Evolutionary conservation across 2,888 invertebrate genomes (phyloP).

Genomic region (Amiota minor): DNA sequence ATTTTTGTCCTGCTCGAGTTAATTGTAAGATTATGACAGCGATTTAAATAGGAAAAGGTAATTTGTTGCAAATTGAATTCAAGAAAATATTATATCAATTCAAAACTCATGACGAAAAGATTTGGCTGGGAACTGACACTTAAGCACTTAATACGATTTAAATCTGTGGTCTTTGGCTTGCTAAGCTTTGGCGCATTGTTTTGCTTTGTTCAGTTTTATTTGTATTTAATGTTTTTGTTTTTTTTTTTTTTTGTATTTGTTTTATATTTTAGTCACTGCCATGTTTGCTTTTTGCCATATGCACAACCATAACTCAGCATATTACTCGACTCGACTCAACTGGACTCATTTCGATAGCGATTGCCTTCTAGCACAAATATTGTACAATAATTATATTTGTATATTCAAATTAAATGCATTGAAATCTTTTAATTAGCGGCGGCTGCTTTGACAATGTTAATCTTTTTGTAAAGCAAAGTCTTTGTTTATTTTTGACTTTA

Average conservation of each 20-base stretch:
- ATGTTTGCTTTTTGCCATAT: constrained; percentile 65
- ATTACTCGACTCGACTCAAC: not conserved
- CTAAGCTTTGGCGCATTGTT: not conserved
- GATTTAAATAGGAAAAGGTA: not conserved
- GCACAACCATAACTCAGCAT: constrained; percentile 51
- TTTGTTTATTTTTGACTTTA: constrained; percentile 27
- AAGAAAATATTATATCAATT: not conserved
- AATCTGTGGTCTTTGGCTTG: constrained; percentile 11
- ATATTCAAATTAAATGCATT: constrained; percentile 66
- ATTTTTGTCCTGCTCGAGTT: constrained; percentile 44
- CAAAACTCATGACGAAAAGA: not conserved
- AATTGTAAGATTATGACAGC: constrained; percentile 57
- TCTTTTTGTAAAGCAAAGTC: constrained; percentile 39
- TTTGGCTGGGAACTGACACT: not conserved
- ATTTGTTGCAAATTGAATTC: not conserved
- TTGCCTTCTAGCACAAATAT: not conserved
- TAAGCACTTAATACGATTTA: constrained; percentile 12
- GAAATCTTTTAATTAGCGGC: constrained; percentile 6
- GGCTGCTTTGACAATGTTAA: constrained; percentile 39
- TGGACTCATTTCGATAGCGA: too few relatives aligned
- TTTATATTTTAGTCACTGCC: constrained; percentile 39
- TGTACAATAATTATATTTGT: constrained; percentile 42
- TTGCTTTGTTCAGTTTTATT: not conserved
- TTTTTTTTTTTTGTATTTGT: constrained; percentile 61
- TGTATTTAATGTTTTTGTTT: constrained; percentile 1